Conservation (phyloP, 2,113 vertebrate species). For the Leuciscus idus region DNA sequence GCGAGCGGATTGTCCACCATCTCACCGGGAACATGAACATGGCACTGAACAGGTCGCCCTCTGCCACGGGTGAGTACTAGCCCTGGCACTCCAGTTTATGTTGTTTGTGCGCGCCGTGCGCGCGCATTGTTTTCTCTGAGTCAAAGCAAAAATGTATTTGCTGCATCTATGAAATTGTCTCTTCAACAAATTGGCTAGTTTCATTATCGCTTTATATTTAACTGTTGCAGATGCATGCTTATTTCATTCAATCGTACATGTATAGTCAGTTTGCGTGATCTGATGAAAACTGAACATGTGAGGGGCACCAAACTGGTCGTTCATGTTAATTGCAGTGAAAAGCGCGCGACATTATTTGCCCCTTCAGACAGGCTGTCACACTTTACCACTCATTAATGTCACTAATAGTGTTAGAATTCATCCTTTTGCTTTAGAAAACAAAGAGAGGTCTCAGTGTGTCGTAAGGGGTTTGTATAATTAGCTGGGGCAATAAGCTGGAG, state of each 20-base stretch:
- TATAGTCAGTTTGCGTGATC: neutral
- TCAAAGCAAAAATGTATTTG: neutral
- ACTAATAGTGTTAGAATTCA: neutral
- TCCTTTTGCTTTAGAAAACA: conserved; percentile 1
- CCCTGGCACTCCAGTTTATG: neutral
- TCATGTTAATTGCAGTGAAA: conserved; percentile 13
- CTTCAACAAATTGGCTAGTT: conserved; percentile 28
- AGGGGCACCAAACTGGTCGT: conserved; percentile 7
- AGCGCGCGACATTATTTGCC: conserved; percentile 22
- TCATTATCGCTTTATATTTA: conserved; percentile 18
- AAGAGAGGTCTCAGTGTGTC: neutral
- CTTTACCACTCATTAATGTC: neutral
- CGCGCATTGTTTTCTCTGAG: neutral
- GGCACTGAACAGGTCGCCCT: conserved; percentile 47
- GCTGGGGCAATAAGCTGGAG: conserved; percentile 45
- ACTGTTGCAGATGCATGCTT: conserved; percentile 25
- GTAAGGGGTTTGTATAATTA: conserved; percentile 50
- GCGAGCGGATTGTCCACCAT: conserved; percentile 53
- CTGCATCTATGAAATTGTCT: neutral
- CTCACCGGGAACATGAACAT: conserved; percentile 36
- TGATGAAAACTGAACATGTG: neutral
- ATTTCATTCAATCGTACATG: neutral
- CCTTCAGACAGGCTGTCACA: neutral
- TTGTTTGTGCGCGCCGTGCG: neutral
- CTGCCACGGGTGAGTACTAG: conserved; percentile 49